Conservation (phyloP, 2,797 vertebrate genomes). For the Amphiprion clarkii region DNA sequence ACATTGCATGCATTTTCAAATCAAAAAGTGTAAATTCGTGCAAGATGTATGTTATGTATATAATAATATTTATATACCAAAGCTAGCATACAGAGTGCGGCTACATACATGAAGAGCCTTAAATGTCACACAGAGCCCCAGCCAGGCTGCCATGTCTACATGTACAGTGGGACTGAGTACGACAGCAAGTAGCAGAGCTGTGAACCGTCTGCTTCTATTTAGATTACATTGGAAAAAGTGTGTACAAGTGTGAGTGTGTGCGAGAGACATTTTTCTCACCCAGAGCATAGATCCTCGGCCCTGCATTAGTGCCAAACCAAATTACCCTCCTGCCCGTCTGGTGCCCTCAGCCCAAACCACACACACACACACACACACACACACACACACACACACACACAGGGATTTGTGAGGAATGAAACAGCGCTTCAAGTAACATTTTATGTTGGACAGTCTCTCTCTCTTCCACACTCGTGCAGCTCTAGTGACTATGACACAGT, state of each 20-base stretch:
- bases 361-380: conserved; percentile 43
- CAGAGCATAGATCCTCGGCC: conserved; percentile 68
- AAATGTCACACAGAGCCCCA: too few relatives aligned
- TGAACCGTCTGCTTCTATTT: conserved; percentile 48
- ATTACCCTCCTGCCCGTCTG: conserved; percentile 81
- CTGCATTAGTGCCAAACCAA: conserved; percentile 84
- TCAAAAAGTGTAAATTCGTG: not conserved
- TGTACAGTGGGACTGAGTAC: conserved; percentile 35
- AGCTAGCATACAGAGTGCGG: not conserved
- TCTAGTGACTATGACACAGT: conserved; percentile 65
- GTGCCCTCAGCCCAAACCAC: conserved; percentile 68
- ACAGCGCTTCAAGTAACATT: conserved; percentile 62
- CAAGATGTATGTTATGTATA: not conserved
- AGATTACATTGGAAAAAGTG: conserved; percentile 34
- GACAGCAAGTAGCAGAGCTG: conserved; percentile 44
- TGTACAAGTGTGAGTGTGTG: conserved; percentile 31
- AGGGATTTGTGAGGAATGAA: conserved; percentile 41
- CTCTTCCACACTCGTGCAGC: conserved; percentile 43
- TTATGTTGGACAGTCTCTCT: conserved; percentile 36
- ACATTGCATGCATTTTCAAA: not conserved
- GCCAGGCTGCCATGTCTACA: conserved; percentile 8
- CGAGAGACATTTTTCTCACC: conserved; percentile 68
- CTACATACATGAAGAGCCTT: not conserved
- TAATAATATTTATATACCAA: not conserved
- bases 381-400: conserved; percentile 23